These are phyloP conservation scores for Naso thynnoides DNA, from an alignment of 2,797 vertebrate genomes.

Conservation along the genomic window DNA sequence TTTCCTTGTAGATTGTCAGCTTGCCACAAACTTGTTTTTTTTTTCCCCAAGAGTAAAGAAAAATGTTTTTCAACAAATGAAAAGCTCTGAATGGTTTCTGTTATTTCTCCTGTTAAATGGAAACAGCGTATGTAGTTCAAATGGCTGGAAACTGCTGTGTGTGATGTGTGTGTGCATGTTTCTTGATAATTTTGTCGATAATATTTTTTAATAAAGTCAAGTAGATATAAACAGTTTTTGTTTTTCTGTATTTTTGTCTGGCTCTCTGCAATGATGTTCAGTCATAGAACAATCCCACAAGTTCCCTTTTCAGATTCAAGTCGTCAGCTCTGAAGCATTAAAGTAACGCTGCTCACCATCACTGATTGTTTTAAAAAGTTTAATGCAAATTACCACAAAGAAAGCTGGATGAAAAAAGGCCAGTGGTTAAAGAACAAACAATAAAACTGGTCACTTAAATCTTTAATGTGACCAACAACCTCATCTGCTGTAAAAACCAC, in stretches of 20 bases:
- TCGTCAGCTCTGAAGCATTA: not conserved
- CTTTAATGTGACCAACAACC: too few species aligned
- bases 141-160: not conserved
- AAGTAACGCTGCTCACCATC: too few species aligned
- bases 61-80: conserved; percentile 1
- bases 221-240: conserved; percentile 37
- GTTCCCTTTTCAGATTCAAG: not conserved
- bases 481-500: too few species aligned
- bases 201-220: conserved; percentile 69
- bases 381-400: too few species aligned
- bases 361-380: too few species aligned
- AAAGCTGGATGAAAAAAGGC: too few species aligned
- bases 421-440: too few species aligned
- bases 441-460: too few species aligned
- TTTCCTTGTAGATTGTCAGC: conserved; percentile 13
- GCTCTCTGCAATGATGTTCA: not conserved
- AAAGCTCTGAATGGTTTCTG: not conserved
- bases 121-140: not conserved
- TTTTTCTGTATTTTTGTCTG: not conserved
- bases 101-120: conserved; percentile 5
- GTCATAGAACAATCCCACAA: not conserved
- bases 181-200: conserved; percentile 40
- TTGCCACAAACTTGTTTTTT: conserved; percentile 2
- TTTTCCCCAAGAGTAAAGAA: not conserved
- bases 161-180: conserved; percentile 32